Evolutionary conservation across 1,140 invertebrate species (phyloP), one percentile per base, ranked within the genome.

Genomic region (Papilio aristodemus): DNA sequence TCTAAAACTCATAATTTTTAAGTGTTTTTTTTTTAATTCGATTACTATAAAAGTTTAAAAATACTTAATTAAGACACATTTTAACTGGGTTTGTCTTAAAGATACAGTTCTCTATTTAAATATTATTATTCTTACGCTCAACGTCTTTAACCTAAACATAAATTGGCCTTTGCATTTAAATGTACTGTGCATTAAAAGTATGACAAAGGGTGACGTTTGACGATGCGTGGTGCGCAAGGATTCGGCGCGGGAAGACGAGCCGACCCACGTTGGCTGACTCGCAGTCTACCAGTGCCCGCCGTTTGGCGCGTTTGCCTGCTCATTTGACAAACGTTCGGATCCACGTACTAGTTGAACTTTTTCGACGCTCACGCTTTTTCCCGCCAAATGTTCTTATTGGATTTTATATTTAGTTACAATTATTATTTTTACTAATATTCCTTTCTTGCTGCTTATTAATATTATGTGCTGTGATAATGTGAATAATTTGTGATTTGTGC

Each of bases 301-400:
- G 69, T 67, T 67, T 67, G 72, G 70, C 62, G 71, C 75, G 78
- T 73, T 69, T 80, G 83, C 74, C 74, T 73, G 71, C 71, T 73
- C 73, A 67, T 63, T 73, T 32, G 66, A 22, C 19, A 63, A 64
- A 67, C 43, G 58, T 67, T 59, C 70, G 46, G 64, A 70, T 71
- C 68, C 71, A 50, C 7, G 17, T 25, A 36, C 41, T 64, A 70
- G 70, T 71, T 75, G 86, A 90, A 90, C 88, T 90, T 90, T 90
- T 88, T 81, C 88, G 87, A 72, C 67, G 72, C 27, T 46, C 67
- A 43, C 50, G n/a, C 67, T 67, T 73, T 81, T 87, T 89, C 86
- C 83, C 88, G 86, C 86, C 87, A 85, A 80, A 70, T 76, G 39
- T 59, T 79, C 71, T 76, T 79, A 70, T 50, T 58, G 41, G 46